These are phyloP conservation scores for Patagioenas fasciata DNA, from an alignment of 2,113 vertebrate species.

Conservation along the genomic window DNA sequence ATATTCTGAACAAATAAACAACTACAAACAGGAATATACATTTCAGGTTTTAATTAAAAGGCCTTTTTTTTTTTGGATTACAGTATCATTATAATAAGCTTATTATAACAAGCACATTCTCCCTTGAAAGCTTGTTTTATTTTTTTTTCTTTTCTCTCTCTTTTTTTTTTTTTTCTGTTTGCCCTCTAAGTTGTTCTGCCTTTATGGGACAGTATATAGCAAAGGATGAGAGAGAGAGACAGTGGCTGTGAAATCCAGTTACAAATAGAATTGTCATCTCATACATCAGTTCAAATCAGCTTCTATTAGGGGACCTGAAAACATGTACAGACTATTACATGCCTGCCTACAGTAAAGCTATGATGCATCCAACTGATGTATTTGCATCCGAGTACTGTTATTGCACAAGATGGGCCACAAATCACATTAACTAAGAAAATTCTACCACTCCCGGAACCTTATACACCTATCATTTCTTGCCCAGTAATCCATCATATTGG, in stretches of 20 bases:
- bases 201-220: not conserved
- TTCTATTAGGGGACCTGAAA: not conserved
- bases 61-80: not conserved
- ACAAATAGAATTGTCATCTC: not conserved
- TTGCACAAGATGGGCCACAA: not conserved
- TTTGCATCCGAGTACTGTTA: not conserved
- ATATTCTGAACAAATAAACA: slow-evolving; percentile 43
- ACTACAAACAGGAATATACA: not conserved
- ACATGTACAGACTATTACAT: not conserved
- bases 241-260: not conserved
- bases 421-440: not conserved
- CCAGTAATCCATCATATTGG: not conserved
- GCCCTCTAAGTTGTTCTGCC: not conserved
- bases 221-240: not conserved
- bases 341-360: not conserved
- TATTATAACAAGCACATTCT: slow-evolving; percentile 11
- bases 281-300: not conserved
- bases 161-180: not conserved
- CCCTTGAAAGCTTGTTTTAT: not conserved
- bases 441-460: not conserved
- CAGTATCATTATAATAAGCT: not conserved
- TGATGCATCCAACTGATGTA: not conserved
- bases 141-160: not conserved
- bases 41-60: slow-evolving; percentile 55
- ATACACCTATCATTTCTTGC: not conserved